Conservation (phyloP, 2,797 vertebrate genomes). For the Brotula barbata region DNA sequence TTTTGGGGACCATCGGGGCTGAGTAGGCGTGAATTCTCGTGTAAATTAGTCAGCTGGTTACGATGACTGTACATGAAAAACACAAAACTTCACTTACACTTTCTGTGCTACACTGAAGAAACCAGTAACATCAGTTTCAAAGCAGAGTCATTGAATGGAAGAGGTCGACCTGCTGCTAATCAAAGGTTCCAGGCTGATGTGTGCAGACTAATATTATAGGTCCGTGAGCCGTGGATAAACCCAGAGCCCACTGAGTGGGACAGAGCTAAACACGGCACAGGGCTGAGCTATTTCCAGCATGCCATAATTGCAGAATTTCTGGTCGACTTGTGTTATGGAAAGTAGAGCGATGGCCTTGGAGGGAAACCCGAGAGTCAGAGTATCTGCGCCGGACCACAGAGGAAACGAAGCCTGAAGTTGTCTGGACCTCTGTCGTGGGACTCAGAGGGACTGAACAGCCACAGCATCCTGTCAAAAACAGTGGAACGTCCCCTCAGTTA, state of each 20-base stretch:
- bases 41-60: conserved; percentile 4
- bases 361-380: conserved; percentile 58
- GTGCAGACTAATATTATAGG: conserved; percentile 62
- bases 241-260: conserved; percentile 65
- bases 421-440: conserved; percentile 54
- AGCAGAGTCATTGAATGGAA: conserved; percentile 58
- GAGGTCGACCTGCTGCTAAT: conserved; percentile 58
- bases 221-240: conserved; percentile 67
- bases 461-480: conserved; percentile 66
- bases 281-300: conserved; percentile 65
- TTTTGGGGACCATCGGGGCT: too few species aligned
- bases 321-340: conserved; percentile 60
- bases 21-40: too few species aligned
- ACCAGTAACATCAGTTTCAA: conserved; percentile 17
- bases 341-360: conserved; percentile 43
- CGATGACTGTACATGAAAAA: conserved; percentile 20
- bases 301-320: conserved; percentile 73
- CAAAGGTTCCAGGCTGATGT: conserved; percentile 57
- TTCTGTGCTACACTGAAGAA: conserved; percentile 24
- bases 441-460: conserved; percentile 56
- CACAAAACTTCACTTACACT: neutral
- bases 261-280: conserved; percentile 51
- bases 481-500: conserved; percentile 51
- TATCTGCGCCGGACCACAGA: conserved; percentile 23
- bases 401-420: conserved; percentile 20